Evolutionary conservation across 2,888 invertebrate genomes (phyloP), one percentile per base, ranked within the genome.

Genomic region (Cabera pusaria): DNA sequence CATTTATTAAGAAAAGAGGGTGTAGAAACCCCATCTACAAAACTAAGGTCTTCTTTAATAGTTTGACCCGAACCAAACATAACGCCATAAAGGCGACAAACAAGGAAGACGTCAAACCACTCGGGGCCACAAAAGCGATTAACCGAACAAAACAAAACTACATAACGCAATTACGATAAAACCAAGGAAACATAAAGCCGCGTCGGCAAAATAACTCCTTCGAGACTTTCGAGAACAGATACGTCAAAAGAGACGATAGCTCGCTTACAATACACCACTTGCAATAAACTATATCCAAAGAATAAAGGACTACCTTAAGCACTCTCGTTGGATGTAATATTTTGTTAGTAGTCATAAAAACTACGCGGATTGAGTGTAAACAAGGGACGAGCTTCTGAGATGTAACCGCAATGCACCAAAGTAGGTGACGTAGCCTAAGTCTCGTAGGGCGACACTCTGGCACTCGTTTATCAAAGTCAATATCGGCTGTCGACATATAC

Each of bases 391-490:
- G 26, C 35, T 32, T 14, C 73, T 67, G 56, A 75, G 76, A 77
- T 74, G 67, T 75, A 60, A 72, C 84, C 82, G 85, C 85, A 85
- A 77, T 87, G 87, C 86, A 88, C 85, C 86, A 86, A 81, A 84
- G 74, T 70, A 69, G 64, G 75, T 85, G 86, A 86, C 84, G 83
- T 73, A 70, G 84, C 82, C 81, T n/a, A n/a, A n/a, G n/a, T n/a
- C n/a, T 59, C 83, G 82, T 72, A 72, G 77, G 78, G 79, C 77
- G 84, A 85, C 86, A 84, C 69, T 77, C 73, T 70, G 70, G 73
- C 53, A 72, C 72, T 86, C 87, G 77, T 86, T 87, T 86, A 85
- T 85, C 86, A 88, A 84, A 86, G 87, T 85, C 86, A 83, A 84
- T 86, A 86, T 86, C 82, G 82, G 69, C 83, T 82, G 81, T 74